Evolutionary conservation across 2,113 vertebrate genomes (phyloP).

Genomic region (Pelecanoides urinatrix): DNA sequence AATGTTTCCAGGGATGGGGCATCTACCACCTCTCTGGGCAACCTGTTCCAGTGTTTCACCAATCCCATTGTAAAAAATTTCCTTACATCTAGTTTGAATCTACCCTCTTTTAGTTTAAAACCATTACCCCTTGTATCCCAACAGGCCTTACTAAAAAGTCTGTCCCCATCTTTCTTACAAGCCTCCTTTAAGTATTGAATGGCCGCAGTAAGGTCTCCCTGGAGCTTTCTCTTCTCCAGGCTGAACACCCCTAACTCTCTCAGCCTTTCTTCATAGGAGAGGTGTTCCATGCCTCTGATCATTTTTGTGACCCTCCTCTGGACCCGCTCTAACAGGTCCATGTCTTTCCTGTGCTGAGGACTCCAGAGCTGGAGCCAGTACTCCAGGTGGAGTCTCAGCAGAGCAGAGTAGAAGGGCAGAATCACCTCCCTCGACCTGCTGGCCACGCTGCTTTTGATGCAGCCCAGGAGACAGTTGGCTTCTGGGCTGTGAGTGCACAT

Average conservation of each 20-base stretch:
- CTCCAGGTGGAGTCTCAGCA: not conserved
- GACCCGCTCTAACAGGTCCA: not conserved
- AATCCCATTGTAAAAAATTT: not conserved
- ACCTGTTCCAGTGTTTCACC: not conserved
- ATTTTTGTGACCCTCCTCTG: not conserved
- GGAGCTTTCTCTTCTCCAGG: not conserved
- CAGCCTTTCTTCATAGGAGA: not conserved
- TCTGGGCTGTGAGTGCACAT: too few relatives aligned
- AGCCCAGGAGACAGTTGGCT: too few relatives aligned
- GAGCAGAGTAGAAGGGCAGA: too few relatives aligned
- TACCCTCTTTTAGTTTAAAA: not conserved
- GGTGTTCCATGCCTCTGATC: not conserved
- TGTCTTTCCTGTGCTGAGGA: not conserved
- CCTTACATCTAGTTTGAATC: not conserved
- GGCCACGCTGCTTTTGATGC: too few relatives aligned
- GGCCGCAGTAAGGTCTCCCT: not conserved
- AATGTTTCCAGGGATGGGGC: not conserved
- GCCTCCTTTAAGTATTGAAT: not conserved
- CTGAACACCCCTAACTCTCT: not conserved
- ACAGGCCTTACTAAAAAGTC: not conserved
- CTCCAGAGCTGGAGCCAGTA: not conserved
- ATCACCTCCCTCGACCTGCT: too few relatives aligned
- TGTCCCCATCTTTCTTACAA: not conserved
- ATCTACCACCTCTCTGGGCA: not conserved
- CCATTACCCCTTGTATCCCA: not conserved